A percentile compares a stretch with the other conserved stretches of the same genome.
These are phyloP conservation scores for Coelopa frigida DNA, from an alignment of 1,140 invertebrate genomes.

Conservation along the genomic window DNA sequence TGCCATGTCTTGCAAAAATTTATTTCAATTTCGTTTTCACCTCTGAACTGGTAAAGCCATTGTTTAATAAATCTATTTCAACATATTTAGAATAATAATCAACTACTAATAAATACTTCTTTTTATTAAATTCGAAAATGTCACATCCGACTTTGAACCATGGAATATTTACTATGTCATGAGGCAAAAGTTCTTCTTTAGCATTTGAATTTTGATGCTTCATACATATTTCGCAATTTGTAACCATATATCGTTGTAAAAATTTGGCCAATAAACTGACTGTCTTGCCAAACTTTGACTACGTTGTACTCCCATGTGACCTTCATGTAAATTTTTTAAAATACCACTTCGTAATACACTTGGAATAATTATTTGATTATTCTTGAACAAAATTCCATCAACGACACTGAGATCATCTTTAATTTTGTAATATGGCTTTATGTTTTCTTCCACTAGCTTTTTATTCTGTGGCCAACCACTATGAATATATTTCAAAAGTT, in stretches of 20 bases:
- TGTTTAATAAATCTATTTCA: constrained; percentile 8
- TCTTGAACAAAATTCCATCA: constrained; percentile 36
- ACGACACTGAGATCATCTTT: constrained; percentile 32
- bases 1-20: constrained; percentile 10
- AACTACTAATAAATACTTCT: constrained; percentile 7
- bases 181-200: constrained; percentile 6
- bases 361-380: constrained; percentile 39
- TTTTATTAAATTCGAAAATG: constrained; percentile 14
- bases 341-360: constrained; percentile 18
- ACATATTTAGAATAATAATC: constrained; percentile 14
- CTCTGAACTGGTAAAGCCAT: neutral
- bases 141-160: constrained; percentile 27
- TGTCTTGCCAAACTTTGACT: constrained; percentile 36
- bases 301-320: constrained; percentile 46
- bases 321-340: constrained; percentile 40
- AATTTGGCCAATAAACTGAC: constrained; percentile 45
- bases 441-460: constrained; percentile 14
- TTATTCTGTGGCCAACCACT: no score
- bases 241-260: constrained; percentile 42
- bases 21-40: constrained; percentile 6
- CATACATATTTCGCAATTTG: constrained; percentile 28
- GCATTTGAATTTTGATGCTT: constrained; percentile 8
- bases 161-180: constrained; percentile 4
- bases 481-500: constrained; percentile 23
- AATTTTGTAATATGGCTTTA: no score